These are phyloP conservation scores for Adelges cooleyi DNA, from an alignment of 1,140 invertebrate genomes.

Conservation along the genomic window DNA sequence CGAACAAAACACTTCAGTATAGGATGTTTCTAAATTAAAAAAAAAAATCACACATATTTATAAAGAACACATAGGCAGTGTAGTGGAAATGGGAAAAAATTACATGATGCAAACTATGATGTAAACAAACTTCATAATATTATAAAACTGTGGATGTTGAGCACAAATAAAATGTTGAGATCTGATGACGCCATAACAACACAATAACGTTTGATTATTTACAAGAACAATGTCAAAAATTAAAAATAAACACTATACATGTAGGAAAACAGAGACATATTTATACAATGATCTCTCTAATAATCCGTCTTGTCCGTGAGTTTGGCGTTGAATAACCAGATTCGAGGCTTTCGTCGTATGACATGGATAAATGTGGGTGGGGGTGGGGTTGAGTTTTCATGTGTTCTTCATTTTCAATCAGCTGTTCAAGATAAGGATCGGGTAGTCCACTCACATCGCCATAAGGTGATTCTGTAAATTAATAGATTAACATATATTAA, in stretches of 20 bases:
- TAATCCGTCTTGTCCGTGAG: conserved; percentile 74
- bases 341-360: conserved; percentile 82
- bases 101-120: too few species aligned
- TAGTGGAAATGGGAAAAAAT: background rate
- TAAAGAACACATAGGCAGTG: conserved; percentile 21
- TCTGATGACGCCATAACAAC: conserved; percentile 24
- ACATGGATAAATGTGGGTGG: conserved; percentile 69
- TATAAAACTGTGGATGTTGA: conserved; percentile 18
- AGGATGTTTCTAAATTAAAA: too few species aligned
- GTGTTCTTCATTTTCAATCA: conserved; percentile 48
- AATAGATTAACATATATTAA: conserved; percentile 30
- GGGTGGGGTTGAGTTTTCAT: conserved; percentile 46
- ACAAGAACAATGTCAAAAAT: conserved; percentile 1
- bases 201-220: conserved; percentile 7
- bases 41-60: background rate
- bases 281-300: conserved; percentile 85
- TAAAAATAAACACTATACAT: conserved; percentile 10
- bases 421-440: conserved; percentile 71
- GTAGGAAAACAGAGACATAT: background rate
- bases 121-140: conserved; percentile 9
- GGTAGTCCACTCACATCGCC: conserved; percentile 81
- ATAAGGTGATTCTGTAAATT: conserved; percentile 70
- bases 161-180: conserved; percentile 22
- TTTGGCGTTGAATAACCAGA: conserved; percentile 87
- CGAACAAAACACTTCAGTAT: too few species aligned